phyloP scores from a whole-genome alignment of 2,888 invertebrate genomes.

The Epirrita christyi region DNA sequence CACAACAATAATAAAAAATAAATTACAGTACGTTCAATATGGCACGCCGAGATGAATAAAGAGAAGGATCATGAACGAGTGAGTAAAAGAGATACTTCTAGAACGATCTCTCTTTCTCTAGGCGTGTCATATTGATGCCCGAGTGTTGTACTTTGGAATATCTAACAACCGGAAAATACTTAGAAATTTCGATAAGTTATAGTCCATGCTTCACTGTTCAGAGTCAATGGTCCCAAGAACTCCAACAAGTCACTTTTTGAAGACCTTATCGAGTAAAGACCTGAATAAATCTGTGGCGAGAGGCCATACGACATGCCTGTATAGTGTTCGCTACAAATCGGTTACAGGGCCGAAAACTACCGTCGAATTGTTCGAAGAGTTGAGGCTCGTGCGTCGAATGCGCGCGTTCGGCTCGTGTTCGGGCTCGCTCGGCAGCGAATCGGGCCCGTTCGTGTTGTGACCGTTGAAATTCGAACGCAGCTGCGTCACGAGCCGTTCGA shows the following conservation, averaged over 20 bases:
- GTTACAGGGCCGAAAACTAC: conserved; percentile 87
- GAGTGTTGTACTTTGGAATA: conserved; percentile 2
- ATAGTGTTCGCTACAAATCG: conserved; percentile 80
- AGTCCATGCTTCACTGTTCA: conserved; percentile 14
- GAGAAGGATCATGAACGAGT: neutral
- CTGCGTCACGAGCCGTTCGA: conserved; percentile 85
- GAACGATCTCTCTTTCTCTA: neutral
- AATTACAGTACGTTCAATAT: conserved; percentile 17
- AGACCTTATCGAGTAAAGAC: conserved; percentile 57
- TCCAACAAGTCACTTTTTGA: conserved; percentile 38
- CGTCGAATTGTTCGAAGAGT: conserved; percentile 68
- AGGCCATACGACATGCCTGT: conserved; percentile 51
- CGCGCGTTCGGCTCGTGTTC: conserved; percentile 67
- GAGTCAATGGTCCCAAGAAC: conserved; percentile 16
- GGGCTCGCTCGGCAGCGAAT: conserved; percentile 73
- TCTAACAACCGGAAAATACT: conserved; percentile 25
- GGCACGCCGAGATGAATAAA: conserved; percentile 18
- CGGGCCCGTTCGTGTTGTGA: conserved; percentile 70
- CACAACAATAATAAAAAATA: conserved; percentile 22
- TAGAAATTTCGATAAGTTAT: conserved; percentile 4
- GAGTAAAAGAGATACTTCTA: conserved; percentile 3
- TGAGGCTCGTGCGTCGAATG: conserved; percentile 64
- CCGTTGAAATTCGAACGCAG: conserved; percentile 81
- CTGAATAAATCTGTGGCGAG: conserved; percentile 64
- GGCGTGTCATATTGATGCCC: conserved; percentile 11